phyloP scores from a whole-genome alignment of 2,888 invertebrate species.

The Standfussiana lucernea region DNA sequence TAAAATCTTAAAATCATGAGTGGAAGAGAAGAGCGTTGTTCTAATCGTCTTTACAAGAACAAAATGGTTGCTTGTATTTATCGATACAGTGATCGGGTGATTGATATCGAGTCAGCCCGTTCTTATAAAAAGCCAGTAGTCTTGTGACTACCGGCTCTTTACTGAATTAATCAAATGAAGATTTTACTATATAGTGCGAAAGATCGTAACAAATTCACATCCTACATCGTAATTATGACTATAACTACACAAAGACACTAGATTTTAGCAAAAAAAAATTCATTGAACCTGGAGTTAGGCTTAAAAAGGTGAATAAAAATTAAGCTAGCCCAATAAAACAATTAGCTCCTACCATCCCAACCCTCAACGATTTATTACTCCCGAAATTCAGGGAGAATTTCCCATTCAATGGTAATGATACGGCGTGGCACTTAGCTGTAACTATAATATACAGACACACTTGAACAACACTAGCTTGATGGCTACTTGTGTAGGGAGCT shows the following conservation, averaged over 20 bases:
- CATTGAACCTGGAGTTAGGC: neutral
- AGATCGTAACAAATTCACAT: no score
- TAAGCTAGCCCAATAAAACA: neutral
- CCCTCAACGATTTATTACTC: slow-evolving; percentile 7
- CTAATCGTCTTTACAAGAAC: neutral
- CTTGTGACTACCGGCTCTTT: no score
- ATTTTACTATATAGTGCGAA: no score
- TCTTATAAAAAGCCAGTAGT: neutral
- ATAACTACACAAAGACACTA: neutral
- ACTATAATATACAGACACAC: slow-evolving; percentile 60
- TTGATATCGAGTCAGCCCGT: neutral
- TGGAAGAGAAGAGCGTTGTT: neutral
- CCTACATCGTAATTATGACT: neutral
- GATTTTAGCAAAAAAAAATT: neutral
- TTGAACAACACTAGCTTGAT: slow-evolving; percentile 61
- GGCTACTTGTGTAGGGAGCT: slow-evolving; percentile 62
- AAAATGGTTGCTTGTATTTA: neutral
- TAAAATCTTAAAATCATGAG: neutral
- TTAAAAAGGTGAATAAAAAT: slow-evolving; percentile 11
- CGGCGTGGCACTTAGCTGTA: slow-evolving; percentile 54
- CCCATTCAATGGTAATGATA: slow-evolving; percentile 44
- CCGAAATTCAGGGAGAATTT: slow-evolving; percentile 56
- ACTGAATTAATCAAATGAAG: no score
- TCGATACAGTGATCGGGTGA: neutral
- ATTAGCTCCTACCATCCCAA: neutral